Base-by-base conservation (phyloP, 92 coral and sea anemone species). In the Blastomussa wellsi region DNA sequence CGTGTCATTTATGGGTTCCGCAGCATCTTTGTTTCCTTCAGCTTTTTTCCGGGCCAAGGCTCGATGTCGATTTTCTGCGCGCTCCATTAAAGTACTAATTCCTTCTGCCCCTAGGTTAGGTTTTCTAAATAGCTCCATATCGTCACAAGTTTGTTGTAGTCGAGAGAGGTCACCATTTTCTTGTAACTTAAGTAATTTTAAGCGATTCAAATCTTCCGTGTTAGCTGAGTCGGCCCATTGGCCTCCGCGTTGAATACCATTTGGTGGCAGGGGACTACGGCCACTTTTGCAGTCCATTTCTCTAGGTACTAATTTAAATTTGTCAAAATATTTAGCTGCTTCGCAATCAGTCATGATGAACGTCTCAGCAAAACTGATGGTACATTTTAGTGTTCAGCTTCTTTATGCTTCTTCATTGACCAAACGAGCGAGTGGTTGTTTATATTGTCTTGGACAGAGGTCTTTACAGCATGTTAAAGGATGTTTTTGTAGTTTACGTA, bases 151-250 rank as follows among this genome's bases (percentile, higher is more conserved):
- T 66, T 69, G 74, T 14, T 69, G 74, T 32, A 69, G 19, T 32
- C 47, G 74, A 0, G 41, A 69, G 1, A 36, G 74, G 74, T 69
- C 74, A 1, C 74, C 74, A 17, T 69, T 69, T 17, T 69, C 74
- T 69, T 69, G 48, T n/a, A 69, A 7, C 42, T 69, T 15, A 69
- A 67, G 73, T 67, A 67, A 67, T 67, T 67, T 67, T 13, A 67
- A 67, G 39, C 73, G 73, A 67, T 67, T 67, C 24, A 67, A 12
- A 32, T 67, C 38, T 12, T 67, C 73, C 4, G 39, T 67, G 73
- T 4, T 67, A 67, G 42, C 73, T 15, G 41, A 67, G 39, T 1
- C 73, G 22, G 4, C 72, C 41, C 13, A 33, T 29, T 29, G 72
- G 19, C 73, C 41, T 16, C 73, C 73, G 2, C 13, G 0, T 31